These are phyloP conservation scores for Xenopus borealis DNA, from an alignment of 2,113 vertebrate genomes.

Conservation along the genomic window DNA sequence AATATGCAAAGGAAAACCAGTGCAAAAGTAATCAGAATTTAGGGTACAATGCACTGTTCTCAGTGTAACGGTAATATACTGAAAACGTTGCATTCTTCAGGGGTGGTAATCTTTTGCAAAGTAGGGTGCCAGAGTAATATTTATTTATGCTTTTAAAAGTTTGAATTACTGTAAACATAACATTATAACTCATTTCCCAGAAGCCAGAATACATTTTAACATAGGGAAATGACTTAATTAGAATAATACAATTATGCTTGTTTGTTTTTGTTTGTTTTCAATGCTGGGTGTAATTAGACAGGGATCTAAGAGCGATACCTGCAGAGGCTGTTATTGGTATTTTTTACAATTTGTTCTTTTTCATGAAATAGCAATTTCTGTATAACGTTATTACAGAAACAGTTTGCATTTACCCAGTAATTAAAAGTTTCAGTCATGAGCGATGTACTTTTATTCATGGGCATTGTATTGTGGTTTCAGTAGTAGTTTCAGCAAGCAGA, in stretches of 20 bases:
- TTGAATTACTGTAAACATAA: background rate
- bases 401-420: background rate
- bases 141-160: too few species aligned
- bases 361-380: background rate
- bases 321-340: conserved; percentile 28
- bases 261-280: conserved; percentile 6
- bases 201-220: conserved; percentile 16
- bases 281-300: conserved; percentile 21
- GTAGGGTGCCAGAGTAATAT: too few species aligned
- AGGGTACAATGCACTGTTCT: too few species aligned
- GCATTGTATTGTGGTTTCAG: too few species aligned
- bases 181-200: background rate
- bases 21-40: too few species aligned
- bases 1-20: too few species aligned
- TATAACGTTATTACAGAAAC: background rate
- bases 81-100: too few species aligned
- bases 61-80: too few species aligned
- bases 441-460: too few species aligned
- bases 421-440: background rate
- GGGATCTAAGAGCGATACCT: conserved; percentile 7
- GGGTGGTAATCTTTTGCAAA: too few species aligned
- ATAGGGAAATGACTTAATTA: conserved; percentile 22
- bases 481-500: too few species aligned
- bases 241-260: conserved; percentile 6
- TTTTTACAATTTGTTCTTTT: background rate